Evolutionary conservation across 2,888 invertebrate genomes (phyloP), one percentile per base, ranked within the genome.

Genomic region (Phaonia tiefii): DNA sequence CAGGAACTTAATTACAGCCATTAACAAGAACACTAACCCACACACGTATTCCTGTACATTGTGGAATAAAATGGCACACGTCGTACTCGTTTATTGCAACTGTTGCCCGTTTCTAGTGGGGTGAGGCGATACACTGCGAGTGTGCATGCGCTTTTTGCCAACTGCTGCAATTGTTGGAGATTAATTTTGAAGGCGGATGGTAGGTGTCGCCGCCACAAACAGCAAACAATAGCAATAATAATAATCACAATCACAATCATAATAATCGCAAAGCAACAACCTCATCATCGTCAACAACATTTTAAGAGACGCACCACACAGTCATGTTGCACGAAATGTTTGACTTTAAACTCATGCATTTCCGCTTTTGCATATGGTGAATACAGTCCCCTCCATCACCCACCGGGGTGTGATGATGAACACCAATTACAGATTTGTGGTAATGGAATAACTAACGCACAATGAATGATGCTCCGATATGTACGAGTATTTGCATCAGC

Each of bases 1-100:
- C 56, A n/a, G n/a, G n/a, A 69, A 78, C 72, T 81, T 81, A 81
- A 81, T 81, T 81, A 78, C 78, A 78, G 67, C 75, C 78, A 81
- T 81, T 63, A 78, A 81, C 78, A 69, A 67, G 81, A 75, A 69
- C 78, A 70, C 73, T 77, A 74, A 74, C 76, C 73, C 46, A 56
- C 37, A 15, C 22, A 31, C 20, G 13, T 3, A 46, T 5, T 3
- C 31, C 4, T 31, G 31, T 11, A 63, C 56, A 46, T 44, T 3
- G 67, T 25, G 7, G 39, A 11, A 69, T 44, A n/a, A n/a, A 70
- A 39, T 60, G 26, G 25, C 39, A 20, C 31, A 31, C 8, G 3
- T 31, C 31, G 31, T 31, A 31, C 31, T 31, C 31, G 31, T 31
- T 5, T 8, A 31, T 3, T 31, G 31, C 31, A 31, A 5, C 31